A percentile compares a stretch with the other conserved stretches of the same genome.
These are phyloP conservation scores for Cyrtodaria siliqua DNA, from an alignment of 2,888 invertebrate species.

Conservation along the genomic window DNA sequence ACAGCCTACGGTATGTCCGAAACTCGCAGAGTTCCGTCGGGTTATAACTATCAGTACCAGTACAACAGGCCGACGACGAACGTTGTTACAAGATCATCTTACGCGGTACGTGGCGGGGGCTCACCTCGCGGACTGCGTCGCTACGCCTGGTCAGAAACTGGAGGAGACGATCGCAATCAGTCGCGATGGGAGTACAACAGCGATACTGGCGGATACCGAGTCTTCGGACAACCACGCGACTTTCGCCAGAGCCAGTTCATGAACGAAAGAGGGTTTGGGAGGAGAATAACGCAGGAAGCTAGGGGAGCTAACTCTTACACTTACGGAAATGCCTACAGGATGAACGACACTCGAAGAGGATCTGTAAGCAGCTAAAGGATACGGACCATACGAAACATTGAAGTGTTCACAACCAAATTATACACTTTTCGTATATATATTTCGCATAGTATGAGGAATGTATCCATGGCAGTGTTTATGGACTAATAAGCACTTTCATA, in stretches of 20 bases:
- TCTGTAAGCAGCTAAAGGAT: slow-evolving; percentile 53
- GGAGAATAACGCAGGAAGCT: slow-evolving; percentile 49
- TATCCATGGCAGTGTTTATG: no score
- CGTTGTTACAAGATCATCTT: slow-evolving; percentile 24
- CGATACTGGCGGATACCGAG: slow-evolving; percentile 31
- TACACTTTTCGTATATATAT: no score
- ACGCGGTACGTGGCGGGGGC: slow-evolving; percentile 21
- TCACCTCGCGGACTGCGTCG: slow-evolving; percentile 37
- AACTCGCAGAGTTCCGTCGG: slow-evolving; percentile 28
- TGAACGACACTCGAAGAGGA: slow-evolving; percentile 19
- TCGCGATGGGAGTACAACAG: slow-evolving; percentile 22
- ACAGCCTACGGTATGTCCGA: slow-evolving; percentile 37
- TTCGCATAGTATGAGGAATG: no score
- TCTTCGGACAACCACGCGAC: slow-evolving; percentile 64
- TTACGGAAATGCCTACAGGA: slow-evolving; percentile 32
- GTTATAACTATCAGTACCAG: slow-evolving; percentile 33
- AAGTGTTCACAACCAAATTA: no score
- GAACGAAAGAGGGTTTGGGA: slow-evolving; percentile 60
- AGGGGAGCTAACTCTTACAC: slow-evolving; percentile 41
- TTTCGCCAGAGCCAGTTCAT: slow-evolving; percentile 61
- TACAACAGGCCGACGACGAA: slow-evolving; percentile 12
- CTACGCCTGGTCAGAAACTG: slow-evolving; percentile 44
- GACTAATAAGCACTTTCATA: no score
- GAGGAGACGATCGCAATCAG: slow-evolving; percentile 31
- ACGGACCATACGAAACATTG: no score